phyloP scores from a whole-genome alignment of 2,113 vertebrate species.

The Corynorhinus townsendii region DNA sequence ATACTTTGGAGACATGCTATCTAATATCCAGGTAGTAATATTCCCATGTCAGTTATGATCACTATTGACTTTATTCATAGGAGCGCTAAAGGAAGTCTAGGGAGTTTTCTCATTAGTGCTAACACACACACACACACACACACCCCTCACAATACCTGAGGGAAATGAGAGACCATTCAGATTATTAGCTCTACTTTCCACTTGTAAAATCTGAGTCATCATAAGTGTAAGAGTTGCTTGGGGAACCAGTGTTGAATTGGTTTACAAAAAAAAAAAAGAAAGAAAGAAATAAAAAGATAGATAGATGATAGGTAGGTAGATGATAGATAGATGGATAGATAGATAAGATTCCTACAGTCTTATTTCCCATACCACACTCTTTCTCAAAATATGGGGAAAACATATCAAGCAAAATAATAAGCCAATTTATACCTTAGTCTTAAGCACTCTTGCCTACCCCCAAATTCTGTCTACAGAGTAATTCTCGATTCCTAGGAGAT shows the following conservation, averaged over 20 bases:
- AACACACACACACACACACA: background rate
- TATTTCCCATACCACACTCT: background rate
- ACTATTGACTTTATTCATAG: background rate
- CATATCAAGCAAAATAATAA: background rate
- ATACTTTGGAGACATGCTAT: background rate
- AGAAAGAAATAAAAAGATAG: background rate
- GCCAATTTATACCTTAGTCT: background rate
- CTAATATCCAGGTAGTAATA: slow-evolving; percentile 11
- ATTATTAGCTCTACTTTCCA: background rate
- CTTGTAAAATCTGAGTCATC: background rate
- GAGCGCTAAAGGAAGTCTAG: background rate
- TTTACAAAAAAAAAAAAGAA: background rate
- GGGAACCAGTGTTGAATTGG: background rate
- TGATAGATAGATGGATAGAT: background rate
- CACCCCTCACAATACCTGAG: background rate
- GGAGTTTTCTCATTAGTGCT: slow-evolving; percentile 1
- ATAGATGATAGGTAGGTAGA: background rate
- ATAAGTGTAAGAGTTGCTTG: background rate
- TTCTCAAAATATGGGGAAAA: background rate
- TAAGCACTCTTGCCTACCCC: background rate
- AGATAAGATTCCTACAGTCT: background rate
- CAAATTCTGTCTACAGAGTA: background rate
- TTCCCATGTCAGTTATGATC: background rate
- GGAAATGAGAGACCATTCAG: background rate
- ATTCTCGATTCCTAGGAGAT: background rate